Evolutionary conservation across 2,113 vertebrate species (phyloP).

Genomic region (Gopherus evgoodei): DNA sequence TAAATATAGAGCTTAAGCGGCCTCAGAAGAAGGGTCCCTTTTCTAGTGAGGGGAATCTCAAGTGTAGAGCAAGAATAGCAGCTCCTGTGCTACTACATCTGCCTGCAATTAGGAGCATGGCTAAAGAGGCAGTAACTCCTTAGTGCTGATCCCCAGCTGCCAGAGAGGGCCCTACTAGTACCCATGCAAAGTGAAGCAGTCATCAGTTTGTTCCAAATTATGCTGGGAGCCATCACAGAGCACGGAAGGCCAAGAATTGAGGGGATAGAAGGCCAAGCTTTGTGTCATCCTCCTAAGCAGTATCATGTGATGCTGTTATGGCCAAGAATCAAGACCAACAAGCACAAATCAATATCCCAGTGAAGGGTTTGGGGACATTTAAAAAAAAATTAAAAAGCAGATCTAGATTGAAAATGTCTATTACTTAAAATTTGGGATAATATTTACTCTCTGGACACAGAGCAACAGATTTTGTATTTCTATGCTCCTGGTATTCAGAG

Average conservation of each 20-base stretch:
- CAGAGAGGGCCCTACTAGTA: accelerated
- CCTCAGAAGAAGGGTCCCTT: background rate
- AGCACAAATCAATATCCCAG: too few relatives aligned
- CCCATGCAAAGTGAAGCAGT: background rate
- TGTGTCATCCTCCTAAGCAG: background rate
- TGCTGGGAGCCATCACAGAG: accelerated
- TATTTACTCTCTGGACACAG: too few relatives aligned
- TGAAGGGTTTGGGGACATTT: too few relatives aligned
- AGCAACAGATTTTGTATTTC: accelerated
- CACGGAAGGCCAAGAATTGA: background rate
- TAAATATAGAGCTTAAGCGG: background rate
- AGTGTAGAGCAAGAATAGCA: background rate
- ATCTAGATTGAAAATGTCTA: too few relatives aligned
- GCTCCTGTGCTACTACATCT: background rate
- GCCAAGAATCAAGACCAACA: too few relatives aligned
- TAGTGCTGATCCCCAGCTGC: accelerated
- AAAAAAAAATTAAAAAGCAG: too few relatives aligned
- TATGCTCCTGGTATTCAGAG: background rate
- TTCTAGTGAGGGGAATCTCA: background rate
- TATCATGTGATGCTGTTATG: background rate
- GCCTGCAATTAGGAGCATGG: background rate
- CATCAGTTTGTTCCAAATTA: background rate
- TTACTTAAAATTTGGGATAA: too few relatives aligned
- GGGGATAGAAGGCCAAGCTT: accelerated
- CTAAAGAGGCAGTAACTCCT: background rate